Base-by-base conservation (phyloP, 2,113 vertebrate species). In the Brachyhypopomus gauderio region DNA sequence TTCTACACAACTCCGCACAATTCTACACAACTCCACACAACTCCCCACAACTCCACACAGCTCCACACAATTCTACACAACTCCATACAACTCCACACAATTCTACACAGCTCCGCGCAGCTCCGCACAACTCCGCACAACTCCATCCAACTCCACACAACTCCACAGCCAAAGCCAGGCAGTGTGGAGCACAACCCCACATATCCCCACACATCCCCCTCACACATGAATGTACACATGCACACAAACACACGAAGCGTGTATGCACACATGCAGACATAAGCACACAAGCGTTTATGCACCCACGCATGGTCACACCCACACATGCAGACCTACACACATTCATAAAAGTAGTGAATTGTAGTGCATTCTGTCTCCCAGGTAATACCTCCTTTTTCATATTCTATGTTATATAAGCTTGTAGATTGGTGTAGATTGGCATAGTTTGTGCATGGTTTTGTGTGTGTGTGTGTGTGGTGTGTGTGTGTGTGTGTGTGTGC, bases 11-110 rank as follows among this genome's bases (percentile, higher is more conserved):
- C 55, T 58, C 55, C 74, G 59, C 63, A n/a, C n/a, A n/a, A n/a
- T n/a, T n/a, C n/a, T n/a, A n/a, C 80, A 77, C 74, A 77, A 62
- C 67, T 56, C 64, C 41, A 41, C 41, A 41, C 41, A 76, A 70
- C 66, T 58, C 64, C 74, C 59, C 63, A 34, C 30, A 77, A 62
- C 67, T 56, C 64, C 41, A 41, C 41, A 41, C 41, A 76, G 60
- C 55, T 58, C 55, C 74, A 71, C 63, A n/a, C n/a, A n/a, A n/a
- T n/a, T n/a, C n/a, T n/a, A n/a, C 80, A 77, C 74, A 77, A 62
- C 67, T 56, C 64, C 41, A 41, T 5, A 41, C 41, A 76, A 70
- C 66, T 58, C 64, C 74, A 71, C 63, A 34, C 30, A 77, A 62
- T 58, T 56, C 64, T 5, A 41, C 41, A 41, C 41, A 76, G 60